A percentile compares a stretch with the other conserved stretches of the same genome.
phyloP scores from a whole-genome alignment of 2,113 vertebrate species.

The Panthera tigris region DNA sequence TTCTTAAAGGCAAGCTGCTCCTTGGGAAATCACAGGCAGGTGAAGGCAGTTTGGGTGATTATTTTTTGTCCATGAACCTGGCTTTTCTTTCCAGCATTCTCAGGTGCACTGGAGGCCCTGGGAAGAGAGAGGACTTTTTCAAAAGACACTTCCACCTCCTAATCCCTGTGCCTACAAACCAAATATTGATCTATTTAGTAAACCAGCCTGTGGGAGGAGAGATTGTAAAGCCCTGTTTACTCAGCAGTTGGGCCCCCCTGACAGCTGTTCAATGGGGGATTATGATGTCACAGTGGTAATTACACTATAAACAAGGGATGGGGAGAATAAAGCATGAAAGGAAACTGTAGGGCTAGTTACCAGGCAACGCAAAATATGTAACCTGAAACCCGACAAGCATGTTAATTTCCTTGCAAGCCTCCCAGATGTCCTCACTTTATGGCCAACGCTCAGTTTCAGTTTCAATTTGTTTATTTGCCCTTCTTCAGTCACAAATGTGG shows the following conservation, averaged over 20 bases:
- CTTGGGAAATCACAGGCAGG: constrained; percentile 47
- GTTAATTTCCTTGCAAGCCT: constrained; percentile 73
- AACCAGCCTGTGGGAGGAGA: constrained; percentile 71
- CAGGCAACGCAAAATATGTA: constrained; percentile 78
- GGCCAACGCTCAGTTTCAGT: constrained; percentile 85
- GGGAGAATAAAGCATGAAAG: constrained; percentile 84
- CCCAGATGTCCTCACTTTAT: constrained; percentile 83
- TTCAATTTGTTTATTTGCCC: constrained; percentile 83
- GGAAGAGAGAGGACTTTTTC: constrained; percentile 74
- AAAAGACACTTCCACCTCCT: constrained; percentile 80
- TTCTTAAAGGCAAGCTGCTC: constrained; percentile 50
- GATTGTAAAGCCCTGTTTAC: constrained; percentile 78
- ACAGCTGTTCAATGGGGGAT: constrained; percentile 85
- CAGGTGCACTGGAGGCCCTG: constrained; percentile 75
- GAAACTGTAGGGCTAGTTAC: constrained; percentile 74
- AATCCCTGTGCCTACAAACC: constrained; percentile 80
- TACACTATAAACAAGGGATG: constrained; percentile 81
- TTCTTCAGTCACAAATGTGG: constrained; percentile 49
- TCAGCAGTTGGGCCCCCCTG: constrained; percentile 75
- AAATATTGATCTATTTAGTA: constrained; percentile 84
- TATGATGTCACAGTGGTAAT: constrained; percentile 85
- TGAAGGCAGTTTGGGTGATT: constrained; percentile 16
- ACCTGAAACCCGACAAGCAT: constrained; percentile 81
- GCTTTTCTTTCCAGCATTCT: constrained; percentile 75
- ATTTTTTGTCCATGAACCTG: constrained; percentile 50